A percentile compares a stretch with the other conserved stretches of the same genome.
phyloP scores from a whole-genome alignment of 1,140 invertebrate genomes.

The Papilio glaucus region DNA sequence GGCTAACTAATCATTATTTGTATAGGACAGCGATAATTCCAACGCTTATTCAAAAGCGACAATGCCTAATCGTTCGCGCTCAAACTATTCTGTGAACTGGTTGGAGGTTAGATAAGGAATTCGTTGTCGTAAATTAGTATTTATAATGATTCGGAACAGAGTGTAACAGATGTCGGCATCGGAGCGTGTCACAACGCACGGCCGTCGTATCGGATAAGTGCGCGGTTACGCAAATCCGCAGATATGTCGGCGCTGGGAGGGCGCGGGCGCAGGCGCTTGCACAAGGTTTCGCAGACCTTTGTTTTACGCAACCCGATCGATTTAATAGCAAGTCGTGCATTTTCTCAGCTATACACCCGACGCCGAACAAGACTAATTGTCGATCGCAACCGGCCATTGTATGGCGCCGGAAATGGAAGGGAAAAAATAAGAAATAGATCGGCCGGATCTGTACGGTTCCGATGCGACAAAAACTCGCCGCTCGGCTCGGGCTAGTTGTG shows the following conservation, averaged over 20 bases:
- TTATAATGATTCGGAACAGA: constrained; percentile 30
- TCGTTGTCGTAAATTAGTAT: constrained; percentile 26
- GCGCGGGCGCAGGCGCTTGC: constrained; percentile 78
- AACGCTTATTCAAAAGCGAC: constrained; percentile 25
- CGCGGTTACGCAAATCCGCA: constrained; percentile 82
- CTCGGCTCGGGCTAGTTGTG: constrained; percentile 15
- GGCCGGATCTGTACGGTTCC: constrained; percentile 50
- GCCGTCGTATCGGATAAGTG: constrained; percentile 79
- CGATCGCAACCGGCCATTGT: constrained; percentile 45
- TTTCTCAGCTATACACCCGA: constrained; percentile 69
- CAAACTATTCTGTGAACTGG: neutral
- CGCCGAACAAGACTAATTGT: constrained; percentile 58
- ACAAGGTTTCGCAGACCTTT: constrained; percentile 83
- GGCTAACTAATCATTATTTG: constrained; percentile 20
- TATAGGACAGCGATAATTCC: constrained; percentile 7
- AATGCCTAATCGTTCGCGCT: constrained; percentile 7
- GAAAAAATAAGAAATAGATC: constrained; percentile 41
- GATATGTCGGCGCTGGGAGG: constrained; percentile 73
- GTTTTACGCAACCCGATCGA: constrained; percentile 82
- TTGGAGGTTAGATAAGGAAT: neutral
- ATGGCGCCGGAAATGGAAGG: constrained; percentile 40
- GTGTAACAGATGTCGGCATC: constrained; percentile 58
- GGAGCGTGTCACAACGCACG: constrained; percentile 77
- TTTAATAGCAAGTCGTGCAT: constrained; percentile 78
- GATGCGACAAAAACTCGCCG: constrained; percentile 49